Conservation (phyloP, 2,797 vertebrate genomes). For the Merluccius polli region DNA sequence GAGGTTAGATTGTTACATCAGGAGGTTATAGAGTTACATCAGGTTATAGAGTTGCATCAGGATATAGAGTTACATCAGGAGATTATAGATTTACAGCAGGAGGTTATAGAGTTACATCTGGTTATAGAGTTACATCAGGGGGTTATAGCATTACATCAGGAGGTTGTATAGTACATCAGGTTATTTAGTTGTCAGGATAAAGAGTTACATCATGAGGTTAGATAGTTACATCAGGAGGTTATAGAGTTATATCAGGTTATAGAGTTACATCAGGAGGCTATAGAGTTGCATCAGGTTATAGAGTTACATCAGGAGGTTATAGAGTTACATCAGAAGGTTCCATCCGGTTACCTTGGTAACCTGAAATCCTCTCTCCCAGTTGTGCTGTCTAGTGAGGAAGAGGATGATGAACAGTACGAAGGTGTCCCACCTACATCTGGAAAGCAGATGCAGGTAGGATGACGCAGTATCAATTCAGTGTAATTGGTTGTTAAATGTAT, state of each 20-base stretch:
- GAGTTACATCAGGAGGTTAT: neutral
- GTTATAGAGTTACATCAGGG: neutral
- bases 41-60: neutral
- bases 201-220: neutral
- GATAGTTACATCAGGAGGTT: neutral
- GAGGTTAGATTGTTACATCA: neutral
- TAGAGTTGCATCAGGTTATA: neutral
- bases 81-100: neutral
- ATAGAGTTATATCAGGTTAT: no score
- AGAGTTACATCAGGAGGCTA: neutral
- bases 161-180: no score
- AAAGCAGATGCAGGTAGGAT: conserved; percentile 21
- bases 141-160: neutral
- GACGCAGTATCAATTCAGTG: neutral
- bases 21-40: neutral
- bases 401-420: conserved; percentile 28
- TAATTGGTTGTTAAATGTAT: neutral
- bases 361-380: conserved; percentile 34
- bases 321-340: neutral
- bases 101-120: neutral
- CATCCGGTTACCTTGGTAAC: neutral
- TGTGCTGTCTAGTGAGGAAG: conserved; percentile 62
- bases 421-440: neutral
- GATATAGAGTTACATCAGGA: neutral
- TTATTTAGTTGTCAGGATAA: no score